These are phyloP conservation scores for Drosophila kepulauana DNA, from an alignment of 1,140 invertebrate genomes.

Conservation along the genomic window DNA sequence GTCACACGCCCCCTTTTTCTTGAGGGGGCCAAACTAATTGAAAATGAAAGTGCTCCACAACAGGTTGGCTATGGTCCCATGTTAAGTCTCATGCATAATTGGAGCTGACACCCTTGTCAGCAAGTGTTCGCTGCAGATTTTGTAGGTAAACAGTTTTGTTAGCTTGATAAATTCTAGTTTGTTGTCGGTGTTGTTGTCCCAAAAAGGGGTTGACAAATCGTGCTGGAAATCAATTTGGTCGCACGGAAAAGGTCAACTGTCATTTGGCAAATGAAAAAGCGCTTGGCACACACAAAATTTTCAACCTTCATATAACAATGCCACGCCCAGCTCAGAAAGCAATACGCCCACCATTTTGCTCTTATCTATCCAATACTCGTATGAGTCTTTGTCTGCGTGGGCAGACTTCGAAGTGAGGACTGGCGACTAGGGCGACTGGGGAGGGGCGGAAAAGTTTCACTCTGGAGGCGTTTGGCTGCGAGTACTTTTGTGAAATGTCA, in stretches of 20 bases:
- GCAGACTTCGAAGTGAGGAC: background rate
- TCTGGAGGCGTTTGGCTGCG: slow-evolving; percentile 55
- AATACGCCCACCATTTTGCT: slow-evolving; percentile 41
- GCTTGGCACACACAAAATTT: slow-evolving; percentile 19
- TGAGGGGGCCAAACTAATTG: slow-evolving; percentile 69
- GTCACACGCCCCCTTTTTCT: slow-evolving; percentile 73
- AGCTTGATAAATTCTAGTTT: slow-evolving; percentile 69
- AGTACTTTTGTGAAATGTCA: slow-evolving; percentile 76
- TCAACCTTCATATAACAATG: background rate
- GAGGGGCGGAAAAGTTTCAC: slow-evolving; percentile 35
- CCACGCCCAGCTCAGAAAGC: slow-evolving; percentile 47
- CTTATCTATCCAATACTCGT: slow-evolving; percentile 53
- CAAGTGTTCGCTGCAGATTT: slow-evolving; percentile 61
- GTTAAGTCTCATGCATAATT: slow-evolving; percentile 71
- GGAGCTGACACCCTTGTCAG: slow-evolving; percentile 76
- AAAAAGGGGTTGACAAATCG: slow-evolving; percentile 80
- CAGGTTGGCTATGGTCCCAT: slow-evolving; percentile 53
- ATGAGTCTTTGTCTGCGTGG: slow-evolving; percentile 5
- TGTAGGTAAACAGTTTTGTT: slow-evolving; percentile 65
- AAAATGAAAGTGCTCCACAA: slow-evolving; percentile 76
- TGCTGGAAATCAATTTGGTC: slow-evolving; percentile 77
- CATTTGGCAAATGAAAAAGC: slow-evolving; percentile 78
- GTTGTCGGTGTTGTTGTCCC: slow-evolving; percentile 1
- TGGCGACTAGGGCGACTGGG: too few species aligned
- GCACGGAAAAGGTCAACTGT: slow-evolving; percentile 69